phyloP scores from a whole-genome alignment of 2,888 invertebrate genomes.

The Sycophila texana region DNA sequence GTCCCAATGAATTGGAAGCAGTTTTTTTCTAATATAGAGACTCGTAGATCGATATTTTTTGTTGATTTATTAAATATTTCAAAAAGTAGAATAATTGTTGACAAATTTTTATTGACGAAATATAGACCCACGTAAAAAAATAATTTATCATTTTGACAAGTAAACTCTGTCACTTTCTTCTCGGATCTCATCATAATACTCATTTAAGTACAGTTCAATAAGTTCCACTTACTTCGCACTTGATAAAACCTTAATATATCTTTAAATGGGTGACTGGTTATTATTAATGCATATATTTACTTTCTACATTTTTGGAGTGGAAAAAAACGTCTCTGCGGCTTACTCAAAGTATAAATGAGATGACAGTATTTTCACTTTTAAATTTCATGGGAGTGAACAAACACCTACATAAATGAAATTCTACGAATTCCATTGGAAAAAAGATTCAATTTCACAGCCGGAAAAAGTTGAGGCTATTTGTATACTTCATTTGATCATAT shows the following conservation, averaged over 20 bases:
- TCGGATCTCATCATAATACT: background rate
- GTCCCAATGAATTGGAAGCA: too few relatives aligned
- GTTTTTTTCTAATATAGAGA: too few relatives aligned
- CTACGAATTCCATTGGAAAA: background rate
- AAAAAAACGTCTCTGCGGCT: slow-evolving; percentile 6
- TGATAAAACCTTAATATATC: slow-evolving; percentile 3
- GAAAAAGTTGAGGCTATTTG: too few relatives aligned
- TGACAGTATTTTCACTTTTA: slow-evolving; percentile 17
- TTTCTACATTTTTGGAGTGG: slow-evolving; percentile 33
- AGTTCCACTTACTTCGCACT: slow-evolving; percentile 2
- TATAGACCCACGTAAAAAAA: too few relatives aligned
- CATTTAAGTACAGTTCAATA: background rate
- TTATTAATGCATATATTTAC: slow-evolving; percentile 10
- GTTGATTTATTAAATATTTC: too few relatives aligned
- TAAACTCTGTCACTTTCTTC: slow-evolving; percentile 3
- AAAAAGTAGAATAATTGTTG: too few relatives aligned
- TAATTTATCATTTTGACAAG: too few relatives aligned
- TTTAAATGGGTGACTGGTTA: background rate
- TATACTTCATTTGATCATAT: too few relatives aligned
- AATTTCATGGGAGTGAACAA: slow-evolving; percentile 3
- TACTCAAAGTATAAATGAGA: slow-evolving; percentile 4
- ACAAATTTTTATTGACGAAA: too few relatives aligned
- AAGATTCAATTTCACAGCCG: background rate
- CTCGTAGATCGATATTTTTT: too few relatives aligned
- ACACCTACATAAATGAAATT: background rate